Conservation (phyloP, 37 sponge, comb jelly and placozoan genomes). For the Bolinopsis microptera region DNA sequence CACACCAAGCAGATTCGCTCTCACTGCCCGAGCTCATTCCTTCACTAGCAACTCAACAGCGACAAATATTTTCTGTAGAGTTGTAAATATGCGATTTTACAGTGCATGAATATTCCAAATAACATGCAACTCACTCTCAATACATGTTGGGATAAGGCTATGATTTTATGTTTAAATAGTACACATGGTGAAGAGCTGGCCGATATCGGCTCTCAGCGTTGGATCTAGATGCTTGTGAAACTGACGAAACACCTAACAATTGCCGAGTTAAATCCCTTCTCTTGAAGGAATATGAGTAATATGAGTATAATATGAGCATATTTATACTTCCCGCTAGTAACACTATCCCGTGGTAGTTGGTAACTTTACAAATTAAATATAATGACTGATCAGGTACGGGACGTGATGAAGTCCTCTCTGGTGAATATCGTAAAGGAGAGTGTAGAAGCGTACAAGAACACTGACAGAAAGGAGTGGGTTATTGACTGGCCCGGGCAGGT, state of each 20-base stretch:
- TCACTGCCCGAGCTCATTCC: not conserved
- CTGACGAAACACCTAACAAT: too few species aligned
- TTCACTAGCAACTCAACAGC: not conserved
- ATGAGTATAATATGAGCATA: too few species aligned
- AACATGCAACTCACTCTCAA: not conserved
- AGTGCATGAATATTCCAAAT: not conserved
- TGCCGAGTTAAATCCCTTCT: too few species aligned
- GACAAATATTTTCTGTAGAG: not conserved
- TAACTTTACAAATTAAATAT: too few species aligned
- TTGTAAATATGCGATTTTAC: not conserved
- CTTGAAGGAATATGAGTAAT: too few species aligned
- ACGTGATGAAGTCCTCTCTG: slow-evolving; percentile 87
- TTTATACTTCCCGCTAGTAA: too few species aligned
- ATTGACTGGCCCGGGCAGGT: slow-evolving; percentile 96
- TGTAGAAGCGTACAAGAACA: slow-evolving; percentile 77
- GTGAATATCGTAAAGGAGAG: slow-evolving; percentile 79
- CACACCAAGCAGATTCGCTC: not conserved
- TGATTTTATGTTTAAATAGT: not conserved
- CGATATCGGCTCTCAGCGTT: too few species aligned
- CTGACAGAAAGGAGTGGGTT: slow-evolving; percentile 83
- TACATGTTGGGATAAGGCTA: not conserved
- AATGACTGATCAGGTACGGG: slow-evolving; percentile 33
- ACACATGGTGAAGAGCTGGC: too few species aligned
- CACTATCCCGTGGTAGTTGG: too few species aligned
- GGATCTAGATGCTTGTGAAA: too few species aligned